phyloP scores from a whole-genome alignment of 2,113 vertebrate species.

The Petroica traversi region DNA sequence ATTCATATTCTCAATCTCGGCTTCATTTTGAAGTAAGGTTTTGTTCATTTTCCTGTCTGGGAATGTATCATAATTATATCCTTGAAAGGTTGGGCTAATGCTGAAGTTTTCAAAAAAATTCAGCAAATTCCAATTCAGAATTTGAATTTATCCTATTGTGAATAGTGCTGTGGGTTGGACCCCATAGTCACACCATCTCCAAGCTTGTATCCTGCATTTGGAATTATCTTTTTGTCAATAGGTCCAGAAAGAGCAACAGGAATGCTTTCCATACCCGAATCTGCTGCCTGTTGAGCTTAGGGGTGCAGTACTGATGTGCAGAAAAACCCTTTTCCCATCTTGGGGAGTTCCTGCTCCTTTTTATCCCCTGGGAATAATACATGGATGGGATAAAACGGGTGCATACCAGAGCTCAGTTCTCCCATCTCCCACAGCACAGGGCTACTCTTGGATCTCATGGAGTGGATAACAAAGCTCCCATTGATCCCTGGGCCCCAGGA shows the following conservation, averaged over 20 bases:
- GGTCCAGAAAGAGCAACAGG: background rate
- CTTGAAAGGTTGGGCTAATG: background rate
- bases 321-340: fast-evolving
- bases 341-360: background rate
- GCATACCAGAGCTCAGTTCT: background rate
- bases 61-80: background rate
- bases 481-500: background rate
- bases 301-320: fast-evolving
- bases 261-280: background rate
- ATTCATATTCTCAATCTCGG: background rate
- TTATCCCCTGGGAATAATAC: background rate
- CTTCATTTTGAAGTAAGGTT: background rate
- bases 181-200: background rate
- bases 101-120: background rate
- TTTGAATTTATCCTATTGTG: background rate
- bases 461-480: background rate
- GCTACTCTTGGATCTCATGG: fast-evolving
- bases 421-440: background rate
- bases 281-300: fast-evolving
- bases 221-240: background rate
- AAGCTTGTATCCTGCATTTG: background rate
- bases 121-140: background rate
- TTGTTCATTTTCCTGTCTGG: background rate
- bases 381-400: fast-evolving
- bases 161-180: background rate